Base-by-base conservation (phyloP, 2,797 vertebrate species). In the Anabacerthia variegaticeps region DNA sequence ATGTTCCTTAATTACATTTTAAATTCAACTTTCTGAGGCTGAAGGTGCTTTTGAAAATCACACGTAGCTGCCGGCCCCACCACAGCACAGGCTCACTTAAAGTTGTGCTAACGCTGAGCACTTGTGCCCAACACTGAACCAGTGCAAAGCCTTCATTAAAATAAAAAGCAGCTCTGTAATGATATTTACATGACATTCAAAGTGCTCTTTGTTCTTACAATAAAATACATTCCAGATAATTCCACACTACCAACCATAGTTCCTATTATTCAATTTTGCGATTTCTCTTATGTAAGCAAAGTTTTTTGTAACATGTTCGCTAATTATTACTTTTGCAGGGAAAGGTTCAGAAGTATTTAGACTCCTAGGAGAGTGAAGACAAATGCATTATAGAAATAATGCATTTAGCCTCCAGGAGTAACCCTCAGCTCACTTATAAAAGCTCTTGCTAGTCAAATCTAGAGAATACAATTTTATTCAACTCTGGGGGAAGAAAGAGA, bases 131-230 rank as follows among this genome's bases (percentile, higher is more conserved):
- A 28, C 1, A 3, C 61, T 90, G 94, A 95, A 93, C 83, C 21
- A 5, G 14, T 23, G 92, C 88, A 87, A 72, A 93, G 85, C 90
- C 94, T 92, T 92, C 93, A 94, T 90, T 94, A 95, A 88, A 95
- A 68, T 66, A 92, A 84, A 96, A 96, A 87, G 83, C 71, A 83
- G 90, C 95, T 87, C 97, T 78, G 37, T 97, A 97, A 97, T 95
- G 97, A 97, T 97, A 97, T 97, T 98, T 97, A 97, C 96, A 97
- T 97, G 97, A 97, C 97, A 97, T 97, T 96, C 96, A 95, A 97
- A 97, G 94, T 86, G 92, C 85, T 97, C 97, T 98, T 97, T 98
- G 97, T 98, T 97, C 97, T 95, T 93, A 85, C 88, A 93, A 88
- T 95, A 92, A 97, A 97, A 97, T 92, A 94, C 92, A 72, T 97